Evolutionary conservation across 2,888 invertebrate genomes (phyloP), one percentile per base, ranked within the genome.

Genomic region (Dolichopus griseipennis): DNA sequence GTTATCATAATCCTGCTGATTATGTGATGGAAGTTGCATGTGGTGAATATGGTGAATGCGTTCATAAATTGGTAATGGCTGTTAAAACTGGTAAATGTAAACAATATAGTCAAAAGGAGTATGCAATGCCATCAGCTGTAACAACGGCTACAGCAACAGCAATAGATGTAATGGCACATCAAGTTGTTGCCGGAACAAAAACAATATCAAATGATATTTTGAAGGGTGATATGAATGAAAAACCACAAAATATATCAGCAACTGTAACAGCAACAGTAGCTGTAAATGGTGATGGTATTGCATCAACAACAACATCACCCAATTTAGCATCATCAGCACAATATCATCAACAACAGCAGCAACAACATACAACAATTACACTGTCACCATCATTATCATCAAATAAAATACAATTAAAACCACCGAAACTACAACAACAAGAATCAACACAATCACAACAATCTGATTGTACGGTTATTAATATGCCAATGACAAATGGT

Each of bases 1-100:
- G 93, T 75, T 97, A 96, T 78, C 96, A 97, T 84, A 97, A 97
- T 82, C 97, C 97, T 66, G 96, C 97, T 67, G 97, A 97, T 86
- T 97, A 94, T 80, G 95, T 95, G 66, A 93, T 97, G 88, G 97
- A 97, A 81, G 94, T 97, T 63, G 96, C 96, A 0, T 92, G 93
- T 66, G 96, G 96, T 0, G 96, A 97, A 78, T 95, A 95, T 78
- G 97, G 97, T 52, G 93, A 93, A 73, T 91, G 91, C 80, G 90
- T 93, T 22, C 89, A 91, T 75, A 91, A 90, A 78, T 83, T 95
- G 70, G 93, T 94, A 69, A 85, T 90, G 78, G 92, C 93, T 9
- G 92, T 95, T 64, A 90, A 91, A 77, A 88, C 88, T 71, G 92
- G 93, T 65, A 87, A 87, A 78, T 91, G 91, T 75, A 88, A 87